These are phyloP conservation scores for Anadara kagoshimensis DNA, from an alignment of 1,140 invertebrate genomes.

Conservation along the genomic window DNA sequence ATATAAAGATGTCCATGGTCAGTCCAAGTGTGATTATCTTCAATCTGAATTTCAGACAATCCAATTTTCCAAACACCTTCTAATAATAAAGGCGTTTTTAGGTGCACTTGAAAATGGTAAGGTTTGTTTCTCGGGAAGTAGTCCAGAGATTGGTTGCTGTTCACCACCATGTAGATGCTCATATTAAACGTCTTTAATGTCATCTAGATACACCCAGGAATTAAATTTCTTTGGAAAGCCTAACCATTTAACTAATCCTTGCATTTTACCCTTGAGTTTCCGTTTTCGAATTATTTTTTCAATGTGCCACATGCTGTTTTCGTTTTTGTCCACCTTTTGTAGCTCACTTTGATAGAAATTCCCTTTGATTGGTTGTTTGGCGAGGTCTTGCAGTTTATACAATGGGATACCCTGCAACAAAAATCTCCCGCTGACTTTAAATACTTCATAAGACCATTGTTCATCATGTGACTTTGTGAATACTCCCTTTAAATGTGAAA, in stretches of 20 bases:
- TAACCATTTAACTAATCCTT: neutral
- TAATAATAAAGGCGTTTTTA: neutral
- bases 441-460: conserved; percentile 21
- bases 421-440: conserved; percentile 1
- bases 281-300: neutral
- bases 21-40: no score
- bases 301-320: neutral
- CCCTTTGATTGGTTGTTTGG: neutral
- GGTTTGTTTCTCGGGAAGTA: conserved; percentile 10
- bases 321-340: neutral
- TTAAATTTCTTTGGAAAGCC: neutral
- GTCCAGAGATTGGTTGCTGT: neutral
- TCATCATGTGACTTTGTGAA: conserved; percentile 13
- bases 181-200: neutral
- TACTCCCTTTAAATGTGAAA: neutral
- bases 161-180: conserved; percentile 5
- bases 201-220: neutral
- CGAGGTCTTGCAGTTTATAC: neutral
- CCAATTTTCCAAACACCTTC: neutral
- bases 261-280: neutral
- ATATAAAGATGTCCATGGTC: neutral
- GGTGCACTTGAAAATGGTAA: neutral
- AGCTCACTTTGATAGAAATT: neutral
- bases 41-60: neutral
- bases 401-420: neutral